These are phyloP conservation scores for Catharus minimus DNA, from an alignment of 2,113 vertebrate species.

Conservation along the genomic window DNA sequence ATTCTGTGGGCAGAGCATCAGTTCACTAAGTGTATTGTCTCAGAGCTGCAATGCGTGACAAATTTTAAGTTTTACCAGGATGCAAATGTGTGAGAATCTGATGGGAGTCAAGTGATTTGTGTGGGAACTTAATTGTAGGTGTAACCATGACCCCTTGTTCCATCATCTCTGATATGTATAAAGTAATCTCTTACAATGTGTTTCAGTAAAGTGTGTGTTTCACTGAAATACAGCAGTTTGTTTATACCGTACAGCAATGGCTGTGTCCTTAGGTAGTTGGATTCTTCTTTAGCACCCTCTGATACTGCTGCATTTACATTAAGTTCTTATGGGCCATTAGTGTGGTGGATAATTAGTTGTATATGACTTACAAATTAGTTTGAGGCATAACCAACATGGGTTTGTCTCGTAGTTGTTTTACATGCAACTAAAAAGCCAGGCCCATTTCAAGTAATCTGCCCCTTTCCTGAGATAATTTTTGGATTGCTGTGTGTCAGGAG, in stretches of 20 bases:
- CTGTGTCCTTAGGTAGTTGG: background rate
- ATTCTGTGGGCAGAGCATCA: background rate
- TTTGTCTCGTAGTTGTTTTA: background rate
- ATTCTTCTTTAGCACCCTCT: background rate
- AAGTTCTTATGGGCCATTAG: background rate
- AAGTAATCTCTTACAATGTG: background rate
- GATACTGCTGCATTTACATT: background rate
- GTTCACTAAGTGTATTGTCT: background rate
- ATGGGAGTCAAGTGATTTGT: background rate
- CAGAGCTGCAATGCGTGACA: background rate
- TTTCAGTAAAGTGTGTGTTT: background rate
- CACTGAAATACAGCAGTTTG: background rate
- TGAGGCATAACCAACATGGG: background rate
- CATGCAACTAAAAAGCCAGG: rapidly evolving
- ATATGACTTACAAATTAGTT: background rate
- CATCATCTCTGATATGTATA: background rate
- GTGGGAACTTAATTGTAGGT: background rate
- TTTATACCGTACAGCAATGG: background rate
- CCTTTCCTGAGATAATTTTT: background rate
- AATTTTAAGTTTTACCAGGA: background rate
- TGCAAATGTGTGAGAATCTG: background rate
- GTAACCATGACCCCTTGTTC: background rate
- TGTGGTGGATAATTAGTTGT: background rate
- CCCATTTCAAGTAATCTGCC: background rate
- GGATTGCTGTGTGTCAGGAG: background rate